A percentile compares a stretch with the other conserved stretches of the same genome.
Conservation (phyloP, 2,113 vertebrate species). For the Pica pica region DNA sequence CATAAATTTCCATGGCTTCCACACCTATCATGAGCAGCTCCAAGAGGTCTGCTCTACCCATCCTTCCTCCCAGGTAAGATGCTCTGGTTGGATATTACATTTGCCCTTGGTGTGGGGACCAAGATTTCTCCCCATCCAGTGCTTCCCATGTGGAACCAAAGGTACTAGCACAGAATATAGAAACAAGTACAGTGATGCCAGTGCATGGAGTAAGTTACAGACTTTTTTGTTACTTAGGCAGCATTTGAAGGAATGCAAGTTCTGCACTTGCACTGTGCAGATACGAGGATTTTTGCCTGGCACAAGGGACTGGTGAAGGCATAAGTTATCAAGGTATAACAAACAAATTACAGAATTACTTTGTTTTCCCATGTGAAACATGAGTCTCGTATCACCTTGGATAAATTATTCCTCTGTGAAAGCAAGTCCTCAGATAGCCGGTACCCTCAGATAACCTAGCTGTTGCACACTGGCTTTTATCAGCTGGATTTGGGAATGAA, state of each 20-base stretch:
- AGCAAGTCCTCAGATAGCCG: slow-evolving; percentile 27
- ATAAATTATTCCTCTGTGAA: slow-evolving; percentile 3
- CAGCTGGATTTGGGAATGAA: not conserved
- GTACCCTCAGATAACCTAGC: slow-evolving; percentile 29
- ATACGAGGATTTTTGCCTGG: not conserved
- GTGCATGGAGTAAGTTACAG: not conserved
- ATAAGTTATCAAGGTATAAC: not conserved
- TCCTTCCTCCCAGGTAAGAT: not conserved
- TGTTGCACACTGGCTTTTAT: not conserved
- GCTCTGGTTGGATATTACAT: not conserved
- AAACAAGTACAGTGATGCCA: not conserved
- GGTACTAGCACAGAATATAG: not conserved
- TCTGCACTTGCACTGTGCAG: accelerated
- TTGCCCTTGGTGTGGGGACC: not conserved
- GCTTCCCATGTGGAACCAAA: not conserved
- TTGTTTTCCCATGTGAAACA: not conserved
- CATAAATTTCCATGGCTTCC: not conserved
- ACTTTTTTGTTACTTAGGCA: not conserved
- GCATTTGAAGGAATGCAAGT: not conserved
- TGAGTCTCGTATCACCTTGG: not conserved
- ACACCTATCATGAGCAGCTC: not conserved
- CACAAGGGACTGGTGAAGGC: not conserved
- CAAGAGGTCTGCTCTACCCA: not conserved
- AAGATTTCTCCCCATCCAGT: not conserved
- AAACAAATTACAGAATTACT: not conserved